Evolutionary conservation across 2,888 invertebrate genomes (phyloP), one percentile per base, ranked within the genome.

Genomic region (Zygogramma bicolorata): DNA sequence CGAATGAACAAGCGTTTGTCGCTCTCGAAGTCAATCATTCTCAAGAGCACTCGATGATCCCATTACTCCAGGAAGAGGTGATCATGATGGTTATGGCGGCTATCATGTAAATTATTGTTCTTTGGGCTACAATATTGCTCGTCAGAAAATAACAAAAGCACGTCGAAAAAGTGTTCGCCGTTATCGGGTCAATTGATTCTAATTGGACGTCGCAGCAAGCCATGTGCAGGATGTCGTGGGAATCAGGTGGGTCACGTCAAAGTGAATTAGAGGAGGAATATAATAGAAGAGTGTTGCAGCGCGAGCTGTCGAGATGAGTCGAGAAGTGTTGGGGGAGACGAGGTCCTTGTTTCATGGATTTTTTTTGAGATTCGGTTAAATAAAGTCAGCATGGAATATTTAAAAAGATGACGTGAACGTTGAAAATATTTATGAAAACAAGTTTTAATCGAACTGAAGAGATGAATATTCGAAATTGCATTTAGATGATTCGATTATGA

Each of bases 181-280:
- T 75, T 73, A 74, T 71, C 59, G 60, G 75, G 73, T 75, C 75
- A 73, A 75, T 75, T 73, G 73, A 67, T 71, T 73, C 70, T 68
- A 74, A 73, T 76, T 77, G 74, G 69, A 69, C 66, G 68, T 62
- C 69, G 69, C 70, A 65, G 70, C 59, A 49, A 31, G 70, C 70
- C 75, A 76, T 75, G 68, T 76, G 76, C 75, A 75, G 72, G 77
- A 77, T 77, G 76, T 78, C 79, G 79, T 80, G 79, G 79, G 79
- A 80, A 80, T 69, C 72, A 77, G 78, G 76, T 78, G 77, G 77
- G 74, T 75, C 76, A 77, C 69, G 77, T 79, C 77, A 77, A 74
- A 74, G 70, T 69, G 71, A 79, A 77, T 79, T 77, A 70, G 71
- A 71, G 71, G 67, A 75, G 67, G 75, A 75, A 59, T 66, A 74